Conservation (phyloP, 2,113 vertebrate genomes). For the Vombatus ursinus region DNA sequence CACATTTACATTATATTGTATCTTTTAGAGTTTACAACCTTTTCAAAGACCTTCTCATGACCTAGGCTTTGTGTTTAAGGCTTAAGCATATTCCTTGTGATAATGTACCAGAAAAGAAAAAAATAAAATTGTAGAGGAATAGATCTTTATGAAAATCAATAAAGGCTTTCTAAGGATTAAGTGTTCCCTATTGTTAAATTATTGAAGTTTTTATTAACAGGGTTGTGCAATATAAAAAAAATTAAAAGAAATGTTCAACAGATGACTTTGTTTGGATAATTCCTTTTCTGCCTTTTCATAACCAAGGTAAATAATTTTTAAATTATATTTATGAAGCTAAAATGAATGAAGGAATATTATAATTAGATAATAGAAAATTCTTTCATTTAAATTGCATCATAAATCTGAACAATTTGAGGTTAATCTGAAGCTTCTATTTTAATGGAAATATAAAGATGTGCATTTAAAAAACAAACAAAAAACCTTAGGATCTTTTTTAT, state of each 20-base stretch:
- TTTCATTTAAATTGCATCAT: conserved; percentile 3
- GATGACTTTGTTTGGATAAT: conserved; percentile 25
- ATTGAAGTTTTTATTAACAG: conserved; percentile 48
- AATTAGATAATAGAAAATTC: conserved; percentile 6
- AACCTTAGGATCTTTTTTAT: background rate
- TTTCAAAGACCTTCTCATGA: background rate
- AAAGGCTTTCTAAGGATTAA: conserved; percentile 65
- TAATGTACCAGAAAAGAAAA: background rate
- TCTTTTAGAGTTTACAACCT: background rate
- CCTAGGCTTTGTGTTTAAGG: background rate
- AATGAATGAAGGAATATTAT: conserved; percentile 34
- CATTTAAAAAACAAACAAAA: conserved; percentile 20
- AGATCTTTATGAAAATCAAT: conserved; percentile 44
- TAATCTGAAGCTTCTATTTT: background rate
- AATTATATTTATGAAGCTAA: conserved; percentile 34
- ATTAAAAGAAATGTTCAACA: conserved; percentile 55
- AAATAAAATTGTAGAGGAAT: conserved; percentile 43
- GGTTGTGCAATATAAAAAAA: conserved; percentile 36
- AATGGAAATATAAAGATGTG: conserved; percentile 46
- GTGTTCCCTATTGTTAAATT: conserved; percentile 46
- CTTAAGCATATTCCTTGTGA: background rate
- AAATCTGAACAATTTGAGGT: conserved; percentile 1
- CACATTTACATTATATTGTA: background rate
- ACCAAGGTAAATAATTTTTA: conserved; percentile 34
- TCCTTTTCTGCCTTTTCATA: conserved; percentile 58